A percentile compares a stretch with the other conserved stretches of the same genome.
Evolutionary conservation across 1,140 invertebrate species (phyloP).

Genomic region (Orchestia grillus): DNA sequence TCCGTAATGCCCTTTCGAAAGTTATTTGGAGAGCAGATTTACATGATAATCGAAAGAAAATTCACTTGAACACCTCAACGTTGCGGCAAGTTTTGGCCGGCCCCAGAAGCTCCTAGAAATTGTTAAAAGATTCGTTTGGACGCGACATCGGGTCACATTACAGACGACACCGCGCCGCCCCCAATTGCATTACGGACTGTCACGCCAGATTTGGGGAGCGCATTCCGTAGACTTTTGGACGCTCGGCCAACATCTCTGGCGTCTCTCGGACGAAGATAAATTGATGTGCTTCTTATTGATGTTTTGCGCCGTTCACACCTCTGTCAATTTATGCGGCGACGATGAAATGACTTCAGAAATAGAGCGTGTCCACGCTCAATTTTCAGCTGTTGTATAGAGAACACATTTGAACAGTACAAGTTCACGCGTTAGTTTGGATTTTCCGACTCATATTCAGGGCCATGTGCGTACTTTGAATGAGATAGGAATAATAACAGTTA

Average conservation of each 20-base stretch:
- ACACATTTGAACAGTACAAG: no score
- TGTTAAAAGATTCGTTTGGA: not conserved
- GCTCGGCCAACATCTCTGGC: not conserved
- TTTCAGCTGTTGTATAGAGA: no score
- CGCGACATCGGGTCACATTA: constrained; percentile 37
- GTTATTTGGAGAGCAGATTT: not conserved
- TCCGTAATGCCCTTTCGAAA: no score
- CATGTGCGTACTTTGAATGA: no score
- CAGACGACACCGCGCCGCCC: not conserved
- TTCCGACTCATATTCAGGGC: no score
- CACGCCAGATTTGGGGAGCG: not conserved
- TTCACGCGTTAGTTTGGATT: no score
- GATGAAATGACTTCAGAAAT: no score
- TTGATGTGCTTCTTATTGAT: not conserved
- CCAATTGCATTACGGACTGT: constrained; percentile 16
- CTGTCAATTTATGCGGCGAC: not conserved
- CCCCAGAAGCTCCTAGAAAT: not conserved
- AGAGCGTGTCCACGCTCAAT: no score
- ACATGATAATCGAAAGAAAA: not conserved
- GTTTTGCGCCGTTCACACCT: not conserved
- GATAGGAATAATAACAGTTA: no score
- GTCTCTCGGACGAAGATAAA: not conserved
- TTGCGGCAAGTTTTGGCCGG: not conserved
- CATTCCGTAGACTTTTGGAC: not conserved
- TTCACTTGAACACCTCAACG: not conserved